phyloP scores from a whole-genome alignment of 2,797 vertebrate species.

The Sebastiscus tertius region DNA sequence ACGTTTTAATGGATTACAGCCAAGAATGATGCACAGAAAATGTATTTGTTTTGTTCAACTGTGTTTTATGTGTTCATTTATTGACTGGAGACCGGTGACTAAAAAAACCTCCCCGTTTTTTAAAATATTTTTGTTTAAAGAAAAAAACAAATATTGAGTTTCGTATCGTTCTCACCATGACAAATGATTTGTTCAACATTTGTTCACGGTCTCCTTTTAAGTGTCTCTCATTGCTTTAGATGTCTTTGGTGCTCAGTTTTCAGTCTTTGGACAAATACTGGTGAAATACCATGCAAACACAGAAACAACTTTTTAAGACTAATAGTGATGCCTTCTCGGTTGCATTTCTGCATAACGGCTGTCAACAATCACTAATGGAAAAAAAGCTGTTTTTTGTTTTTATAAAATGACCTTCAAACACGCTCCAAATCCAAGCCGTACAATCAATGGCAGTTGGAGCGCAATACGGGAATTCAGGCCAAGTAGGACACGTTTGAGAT shows the following conservation, averaged over 20 bases:
- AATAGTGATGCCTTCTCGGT: neutral
- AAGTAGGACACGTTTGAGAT: conserved; percentile 57
- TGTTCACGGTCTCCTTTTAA: neutral
- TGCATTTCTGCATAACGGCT: neutral
- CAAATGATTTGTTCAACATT: neutral
- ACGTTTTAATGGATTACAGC: neutral
- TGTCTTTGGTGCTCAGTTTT: neutral
- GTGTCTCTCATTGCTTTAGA: neutral
- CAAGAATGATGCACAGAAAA: neutral
- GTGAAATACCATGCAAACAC: neutral
- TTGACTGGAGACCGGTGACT: neutral
- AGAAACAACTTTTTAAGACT: neutral
- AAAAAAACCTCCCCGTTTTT: neutral
- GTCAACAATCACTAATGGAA: neutral
- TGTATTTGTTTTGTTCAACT: neutral
- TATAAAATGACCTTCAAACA: neutral
- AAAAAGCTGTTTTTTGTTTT: neutral
- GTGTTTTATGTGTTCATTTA: neutral
- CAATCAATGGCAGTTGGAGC: conserved; percentile 28
- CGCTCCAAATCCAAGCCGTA: neutral
- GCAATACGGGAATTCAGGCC: conserved; percentile 21
- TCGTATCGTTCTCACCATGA: neutral
- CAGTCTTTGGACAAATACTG: neutral
- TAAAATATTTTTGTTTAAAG: neutral
- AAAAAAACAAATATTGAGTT: neutral